A percentile compares a stretch with the other conserved stretches of the same genome.
These are phyloP conservation scores for Stratiomys singularior DNA, from an alignment of 2,888 invertebrate species.

Conservation along the genomic window DNA sequence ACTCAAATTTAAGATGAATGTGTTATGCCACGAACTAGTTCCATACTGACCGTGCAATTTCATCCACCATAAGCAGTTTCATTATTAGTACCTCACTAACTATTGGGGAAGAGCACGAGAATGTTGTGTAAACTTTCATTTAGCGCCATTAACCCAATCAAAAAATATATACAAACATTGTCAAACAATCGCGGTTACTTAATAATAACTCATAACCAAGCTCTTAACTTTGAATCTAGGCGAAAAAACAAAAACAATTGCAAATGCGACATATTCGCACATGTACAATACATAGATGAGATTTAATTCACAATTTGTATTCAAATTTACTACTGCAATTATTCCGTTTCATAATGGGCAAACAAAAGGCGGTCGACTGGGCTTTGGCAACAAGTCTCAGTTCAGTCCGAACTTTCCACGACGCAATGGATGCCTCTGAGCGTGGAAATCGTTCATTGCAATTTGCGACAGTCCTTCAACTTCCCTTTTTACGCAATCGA, in stretches of 20 bases:
- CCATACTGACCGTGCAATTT: too few species aligned
- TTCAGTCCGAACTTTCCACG: background rate
- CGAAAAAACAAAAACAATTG: background rate
- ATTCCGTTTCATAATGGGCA: slow-evolving; percentile 18
- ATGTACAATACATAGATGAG: background rate
- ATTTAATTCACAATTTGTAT: slow-evolving; percentile 39
- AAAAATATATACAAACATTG: slow-evolving; percentile 2
- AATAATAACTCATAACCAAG: background rate
- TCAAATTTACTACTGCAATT: slow-evolving; percentile 30
- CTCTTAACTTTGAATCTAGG: background rate
- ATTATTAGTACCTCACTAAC: too few species aligned
- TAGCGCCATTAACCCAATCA: background rate
- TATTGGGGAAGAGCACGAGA: too few species aligned
- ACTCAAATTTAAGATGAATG: too few species aligned
- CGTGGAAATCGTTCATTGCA: background rate
- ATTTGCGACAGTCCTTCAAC: background rate
- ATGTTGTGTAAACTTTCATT: background rate
- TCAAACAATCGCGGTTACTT: background rate
- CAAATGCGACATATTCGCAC: background rate
- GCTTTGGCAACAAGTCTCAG: slow-evolving; percentile 2
- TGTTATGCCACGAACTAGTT: too few species aligned
- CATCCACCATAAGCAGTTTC: too few species aligned
- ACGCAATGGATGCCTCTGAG: background rate
- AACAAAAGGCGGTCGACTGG: background rate
- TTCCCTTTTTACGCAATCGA: background rate